These are phyloP conservation scores for Seladonia tumulorum DNA, from an alignment of 2,888 invertebrate species.

Conservation along the genomic window DNA sequence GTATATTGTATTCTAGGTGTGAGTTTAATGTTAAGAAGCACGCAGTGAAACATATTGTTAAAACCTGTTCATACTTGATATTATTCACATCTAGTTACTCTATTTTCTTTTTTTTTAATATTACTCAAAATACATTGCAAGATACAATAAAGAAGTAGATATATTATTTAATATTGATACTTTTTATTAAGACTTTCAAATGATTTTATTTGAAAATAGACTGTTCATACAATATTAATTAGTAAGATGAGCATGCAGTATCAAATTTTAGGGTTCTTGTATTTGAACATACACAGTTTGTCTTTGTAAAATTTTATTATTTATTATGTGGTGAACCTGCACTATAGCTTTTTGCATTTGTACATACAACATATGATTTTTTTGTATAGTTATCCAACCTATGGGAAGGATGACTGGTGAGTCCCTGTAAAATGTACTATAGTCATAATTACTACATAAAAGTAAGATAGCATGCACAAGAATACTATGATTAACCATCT, in stretches of 20 bases:
- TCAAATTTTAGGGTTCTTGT: slow-evolving; percentile 44
- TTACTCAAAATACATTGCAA: slow-evolving; percentile 1
- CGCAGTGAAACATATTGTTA: slow-evolving; percentile 27
- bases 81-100: slow-evolving; percentile 12
- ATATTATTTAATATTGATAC: slow-evolving; percentile 6
- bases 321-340: slow-evolving; percentile 68
- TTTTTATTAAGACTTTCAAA: slow-evolving; percentile 15
- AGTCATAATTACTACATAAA: slow-evolving; percentile 68
- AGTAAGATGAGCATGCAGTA: slow-evolving; percentile 59
- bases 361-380: slow-evolving; percentile 80
- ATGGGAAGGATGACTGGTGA: slow-evolving; percentile 87
- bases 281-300: slow-evolving; percentile 36
- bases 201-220: slow-evolving; percentile 28
- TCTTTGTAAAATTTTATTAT: slow-evolving; percentile 49
- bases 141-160: slow-evolving; percentile 18
- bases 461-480: slow-evolving; percentile 70
- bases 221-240: slow-evolving; percentile 35
- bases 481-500: slow-evolving; percentile 58
- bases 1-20: slow-evolving; percentile 52
- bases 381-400: slow-evolving; percentile 86
- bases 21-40: slow-evolving; percentile 40
- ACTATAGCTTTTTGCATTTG: slow-evolving; percentile 74
- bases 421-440: slow-evolving; percentile 82
- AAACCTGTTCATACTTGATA: slow-evolving; percentile 16
- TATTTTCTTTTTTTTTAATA: neutral